phyloP scores from a whole-genome alignment of 2,888 invertebrate species.

The Drosophila mulleri region DNA sequence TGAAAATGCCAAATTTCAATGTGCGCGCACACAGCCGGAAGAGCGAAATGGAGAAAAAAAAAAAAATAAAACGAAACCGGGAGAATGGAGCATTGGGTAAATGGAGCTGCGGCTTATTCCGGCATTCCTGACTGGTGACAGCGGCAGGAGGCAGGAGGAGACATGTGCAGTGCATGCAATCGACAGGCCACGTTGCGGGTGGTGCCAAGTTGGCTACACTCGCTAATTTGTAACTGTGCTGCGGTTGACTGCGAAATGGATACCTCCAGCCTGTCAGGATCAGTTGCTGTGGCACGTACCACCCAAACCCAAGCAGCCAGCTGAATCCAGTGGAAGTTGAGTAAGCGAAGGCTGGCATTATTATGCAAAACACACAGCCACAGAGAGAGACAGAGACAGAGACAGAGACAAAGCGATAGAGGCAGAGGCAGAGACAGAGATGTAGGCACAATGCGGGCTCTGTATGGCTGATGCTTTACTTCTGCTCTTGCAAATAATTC shows the following conservation, averaged over 20 bases:
- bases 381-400: not conserved
- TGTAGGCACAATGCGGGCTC: not conserved
- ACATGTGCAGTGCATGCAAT: constrained; percentile 30
- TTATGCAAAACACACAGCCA: constrained; percentile 66
- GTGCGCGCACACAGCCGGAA: constrained; percentile 39
- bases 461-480: constrained; percentile 12
- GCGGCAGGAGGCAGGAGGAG: not conserved
- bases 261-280: constrained; percentile 33
- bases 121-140: not conserved
- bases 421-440: no score
- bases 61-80: not conserved
- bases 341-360: constrained; percentile 48
- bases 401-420: not conserved
- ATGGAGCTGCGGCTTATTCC: constrained; percentile 28
- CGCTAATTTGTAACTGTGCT: constrained; percentile 71
- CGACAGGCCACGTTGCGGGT: constrained; percentile 42
- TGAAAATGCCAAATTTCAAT: constrained; percentile 42
- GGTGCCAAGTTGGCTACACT: constrained; percentile 38
- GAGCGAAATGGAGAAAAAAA: not conserved
- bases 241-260: constrained; percentile 53
- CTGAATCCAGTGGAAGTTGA: constrained; percentile 13
- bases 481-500: constrained; percentile 51
- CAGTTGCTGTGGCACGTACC: constrained; percentile 59
- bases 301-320: not conserved
- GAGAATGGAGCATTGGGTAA: not conserved